phyloP scores from a whole-genome alignment of 2,888 invertebrate genomes.

The Patella ulyssiponensis region DNA sequence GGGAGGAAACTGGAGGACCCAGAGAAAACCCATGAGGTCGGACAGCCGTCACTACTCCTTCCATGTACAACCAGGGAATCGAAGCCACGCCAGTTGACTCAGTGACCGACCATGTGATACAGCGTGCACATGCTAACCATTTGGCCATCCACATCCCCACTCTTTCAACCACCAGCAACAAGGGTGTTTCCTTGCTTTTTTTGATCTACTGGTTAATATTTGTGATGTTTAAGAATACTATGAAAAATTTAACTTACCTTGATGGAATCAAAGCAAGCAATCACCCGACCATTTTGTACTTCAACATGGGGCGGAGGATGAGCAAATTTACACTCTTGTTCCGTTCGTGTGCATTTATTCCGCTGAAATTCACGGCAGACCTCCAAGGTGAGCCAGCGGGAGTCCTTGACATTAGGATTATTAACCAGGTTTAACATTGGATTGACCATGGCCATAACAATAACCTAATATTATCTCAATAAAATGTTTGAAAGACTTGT shows the following conservation, averaged over 20 bases:
- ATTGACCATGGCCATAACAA: conserved; percentile 64
- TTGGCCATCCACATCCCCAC: no score
- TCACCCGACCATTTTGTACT: conserved; percentile 99
- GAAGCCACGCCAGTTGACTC: no score
- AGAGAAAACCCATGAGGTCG: no score
- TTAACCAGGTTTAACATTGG: conserved; percentile 50
- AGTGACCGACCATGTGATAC: no score
- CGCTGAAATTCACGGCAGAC: conserved; percentile 98
- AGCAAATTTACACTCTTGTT: conserved; percentile 98
- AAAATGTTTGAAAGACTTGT: conserved; percentile 4
- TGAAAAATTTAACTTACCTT: conserved; percentile 83
- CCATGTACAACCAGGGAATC: no score
- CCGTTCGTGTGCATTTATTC: conserved; percentile 98
- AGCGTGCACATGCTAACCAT: no score
- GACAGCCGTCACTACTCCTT: no score
- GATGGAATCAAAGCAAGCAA: conserved; percentile 99
- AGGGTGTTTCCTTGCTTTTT: no score
- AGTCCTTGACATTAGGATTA: conserved; percentile 82
- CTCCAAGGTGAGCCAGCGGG: conserved; percentile 99
- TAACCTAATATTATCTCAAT: conserved; percentile 20
- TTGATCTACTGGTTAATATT: no score
- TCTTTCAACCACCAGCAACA: no score
- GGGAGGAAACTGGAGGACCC: no score
- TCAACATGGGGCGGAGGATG: conserved; percentile 99
- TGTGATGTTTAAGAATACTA: background rate